phyloP scores from a whole-genome alignment of 2,113 vertebrate species.

The Alligator sinensis region DNA sequence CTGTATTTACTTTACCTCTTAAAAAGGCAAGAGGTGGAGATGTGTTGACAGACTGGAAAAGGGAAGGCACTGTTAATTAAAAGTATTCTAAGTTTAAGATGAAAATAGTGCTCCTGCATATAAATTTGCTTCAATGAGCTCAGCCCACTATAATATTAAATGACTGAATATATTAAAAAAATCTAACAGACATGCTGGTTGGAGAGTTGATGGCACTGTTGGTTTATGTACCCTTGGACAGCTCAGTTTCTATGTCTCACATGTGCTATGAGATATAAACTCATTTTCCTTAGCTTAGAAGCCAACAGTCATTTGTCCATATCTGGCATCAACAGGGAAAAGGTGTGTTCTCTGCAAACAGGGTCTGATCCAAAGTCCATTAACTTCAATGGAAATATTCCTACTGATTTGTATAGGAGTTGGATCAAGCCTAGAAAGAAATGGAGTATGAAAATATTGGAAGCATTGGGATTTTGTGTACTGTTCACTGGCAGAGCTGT shows the following conservation, averaged over 20 bases:
- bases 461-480: background rate
- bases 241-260: background rate
- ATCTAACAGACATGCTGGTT: background rate
- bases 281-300: background rate
- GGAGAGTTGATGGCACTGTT: background rate
- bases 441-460: conserved; percentile 3
- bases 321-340: background rate
- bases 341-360: background rate
- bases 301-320: background rate
- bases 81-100: conserved; percentile 74
- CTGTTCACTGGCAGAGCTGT: conserved; percentile 20
- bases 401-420: background rate
- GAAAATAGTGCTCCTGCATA: conserved; percentile 73
- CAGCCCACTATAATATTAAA: conserved; percentile 12
- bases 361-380: rapidly evolving
- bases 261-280: background rate
- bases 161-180: conserved; percentile 40
- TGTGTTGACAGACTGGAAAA: conserved; percentile 70
- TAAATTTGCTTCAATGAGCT: conserved; percentile 72
- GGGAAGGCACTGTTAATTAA: conserved; percentile 78
- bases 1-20: conserved; percentile 79
- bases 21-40: conserved; percentile 71
- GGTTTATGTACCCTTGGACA: background rate
- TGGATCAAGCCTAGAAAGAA: background rate
- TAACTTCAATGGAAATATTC: conserved; percentile 9